phyloP scores from a whole-genome alignment of 64 coral and sea anemone genomes.

The Trachythela sp. region DNA sequence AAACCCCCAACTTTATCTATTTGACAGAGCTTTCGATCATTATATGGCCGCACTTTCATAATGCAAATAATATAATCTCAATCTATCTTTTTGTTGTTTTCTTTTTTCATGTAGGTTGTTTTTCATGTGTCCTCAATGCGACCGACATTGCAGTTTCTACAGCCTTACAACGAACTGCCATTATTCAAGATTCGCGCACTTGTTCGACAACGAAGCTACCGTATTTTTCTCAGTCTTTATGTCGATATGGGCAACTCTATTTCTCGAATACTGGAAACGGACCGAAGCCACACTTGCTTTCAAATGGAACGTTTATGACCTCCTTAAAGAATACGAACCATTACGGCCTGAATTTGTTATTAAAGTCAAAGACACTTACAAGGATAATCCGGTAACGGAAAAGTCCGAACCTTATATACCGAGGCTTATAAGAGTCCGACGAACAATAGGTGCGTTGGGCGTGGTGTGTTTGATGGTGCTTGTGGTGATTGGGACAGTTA shows the following conservation, averaged over 20 bases:
- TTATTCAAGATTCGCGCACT: slow-evolving; percentile 56
- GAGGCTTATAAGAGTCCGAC: slow-evolving; percentile 49
- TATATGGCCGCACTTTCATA: too few relatives aligned
- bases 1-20: too few relatives aligned
- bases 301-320: slow-evolving; percentile 90
- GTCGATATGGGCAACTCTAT: slow-evolving; percentile 93
- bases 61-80: too few relatives aligned
- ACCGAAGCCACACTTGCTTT: slow-evolving; percentile 87
- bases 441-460: slow-evolving; percentile 68
- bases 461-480: slow-evolving; percentile 74
- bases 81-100: too few relatives aligned
- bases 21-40: too few relatives aligned
- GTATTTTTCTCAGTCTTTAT: slow-evolving; percentile 83
- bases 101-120: slow-evolving; percentile 3
- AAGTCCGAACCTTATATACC: slow-evolving; percentile 81
- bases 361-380: slow-evolving; percentile 44
- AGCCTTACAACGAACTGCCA: slow-evolving; percentile 51
- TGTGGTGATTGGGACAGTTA: slow-evolving; percentile 68
- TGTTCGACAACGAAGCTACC: slow-evolving; percentile 87
- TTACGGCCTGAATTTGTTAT: slow-evolving; percentile 83
- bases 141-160: slow-evolving; percentile 86
- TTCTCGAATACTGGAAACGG: slow-evolving; percentile 96
- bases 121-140: slow-evolving; percentile 97
- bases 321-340: slow-evolving; percentile 76
- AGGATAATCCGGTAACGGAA: slow-evolving; percentile 62